Conservation (phyloP, 2,888 invertebrate species). For the Dasysyrphus albostriatus region DNA sequence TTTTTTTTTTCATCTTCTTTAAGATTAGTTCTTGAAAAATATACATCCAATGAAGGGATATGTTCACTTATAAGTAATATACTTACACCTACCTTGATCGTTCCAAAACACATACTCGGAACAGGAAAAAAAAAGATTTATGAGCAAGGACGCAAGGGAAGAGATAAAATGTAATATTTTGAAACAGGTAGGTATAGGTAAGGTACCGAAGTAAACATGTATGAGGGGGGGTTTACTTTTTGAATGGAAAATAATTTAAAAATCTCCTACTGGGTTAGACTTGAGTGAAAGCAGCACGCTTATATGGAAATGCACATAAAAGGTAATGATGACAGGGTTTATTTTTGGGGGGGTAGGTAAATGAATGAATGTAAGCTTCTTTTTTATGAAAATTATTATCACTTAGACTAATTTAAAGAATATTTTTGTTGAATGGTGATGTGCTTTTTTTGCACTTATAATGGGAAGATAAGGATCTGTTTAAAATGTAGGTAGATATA, state of each 20-base stretch:
- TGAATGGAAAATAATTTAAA: conserved; percentile 25
- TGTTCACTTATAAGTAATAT: conserved; percentile 1
- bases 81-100: too few relatives aligned
- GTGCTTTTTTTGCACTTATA: too few relatives aligned
- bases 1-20: conserved; percentile 17
- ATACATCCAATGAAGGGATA: conserved; percentile 21
- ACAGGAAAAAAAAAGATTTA: too few relatives aligned
- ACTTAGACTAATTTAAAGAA: background rate
- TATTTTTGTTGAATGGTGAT: background rate
- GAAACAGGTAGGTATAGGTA: background rate
- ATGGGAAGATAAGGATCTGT: background rate
- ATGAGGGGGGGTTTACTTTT: background rate
- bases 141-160: background rate
- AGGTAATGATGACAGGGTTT: conserved; percentile 22
- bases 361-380: too few relatives aligned
- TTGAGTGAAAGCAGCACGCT: background rate
- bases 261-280: conserved; percentile 26
- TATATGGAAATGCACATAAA: conserved; percentile 3
- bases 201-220: conserved; percentile 8
- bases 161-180: background rate
- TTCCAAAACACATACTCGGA: too few relatives aligned
- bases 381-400: background rate
- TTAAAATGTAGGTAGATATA: background rate
- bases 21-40: conserved; percentile 23
- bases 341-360: background rate